Conservation (phyloP, 2,888 invertebrate genomes). For the Deroplatys truncata region DNA sequence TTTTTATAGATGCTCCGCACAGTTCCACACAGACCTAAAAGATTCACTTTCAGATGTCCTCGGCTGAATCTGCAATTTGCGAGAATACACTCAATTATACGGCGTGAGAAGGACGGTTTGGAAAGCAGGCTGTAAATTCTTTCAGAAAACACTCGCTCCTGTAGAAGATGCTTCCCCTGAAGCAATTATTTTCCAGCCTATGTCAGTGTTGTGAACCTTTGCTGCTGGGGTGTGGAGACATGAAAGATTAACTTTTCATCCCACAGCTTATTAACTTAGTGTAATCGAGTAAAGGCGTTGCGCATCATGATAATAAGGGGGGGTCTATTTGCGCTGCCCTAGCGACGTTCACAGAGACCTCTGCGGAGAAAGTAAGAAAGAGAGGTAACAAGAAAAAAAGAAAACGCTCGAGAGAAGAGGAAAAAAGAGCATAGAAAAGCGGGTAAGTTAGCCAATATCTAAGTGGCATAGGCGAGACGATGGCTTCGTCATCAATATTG, state of each 20-base stretch:
- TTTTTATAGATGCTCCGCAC: no score
- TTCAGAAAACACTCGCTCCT: no score
- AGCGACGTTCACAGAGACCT: background rate
- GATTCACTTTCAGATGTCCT: no score
- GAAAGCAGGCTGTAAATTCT: no score
- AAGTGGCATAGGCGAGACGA: background rate
- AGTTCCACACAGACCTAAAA: no score
- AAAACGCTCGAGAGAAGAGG: background rate
- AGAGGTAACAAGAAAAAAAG: background rate
- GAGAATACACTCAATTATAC: no score
- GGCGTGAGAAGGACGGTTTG: no score
- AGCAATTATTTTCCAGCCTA: background rate
- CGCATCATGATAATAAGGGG: background rate
- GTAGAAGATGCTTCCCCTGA: background rate
- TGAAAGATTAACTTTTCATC: background rate
- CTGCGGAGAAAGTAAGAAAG: background rate
- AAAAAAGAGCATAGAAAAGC: background rate
- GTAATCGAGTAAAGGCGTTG: background rate
- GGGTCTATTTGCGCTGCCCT: background rate
- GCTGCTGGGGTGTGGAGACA: background rate
- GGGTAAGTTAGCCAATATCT: constrained; percentile 7
- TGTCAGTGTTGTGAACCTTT: background rate
- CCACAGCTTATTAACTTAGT: background rate
- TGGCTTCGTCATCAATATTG: constrained; percentile 5
- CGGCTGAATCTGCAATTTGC: no score